phyloP scores from a whole-genome alignment of 1,140 invertebrate species.

The Heliconius hermathena region DNA sequence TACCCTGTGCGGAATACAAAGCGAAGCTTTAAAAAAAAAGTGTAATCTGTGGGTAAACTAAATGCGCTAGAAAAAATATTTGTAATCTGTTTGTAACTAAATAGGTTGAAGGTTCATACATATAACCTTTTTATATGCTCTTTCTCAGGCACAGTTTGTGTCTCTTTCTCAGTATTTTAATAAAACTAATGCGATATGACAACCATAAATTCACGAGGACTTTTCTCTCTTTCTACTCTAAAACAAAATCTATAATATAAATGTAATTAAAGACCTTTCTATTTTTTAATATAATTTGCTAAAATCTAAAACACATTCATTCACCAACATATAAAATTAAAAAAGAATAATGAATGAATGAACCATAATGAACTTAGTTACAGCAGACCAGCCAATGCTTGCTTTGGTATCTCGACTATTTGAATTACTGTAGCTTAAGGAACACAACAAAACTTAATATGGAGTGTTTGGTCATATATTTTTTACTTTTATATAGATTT shows the following conservation, averaged over 20 bases:
- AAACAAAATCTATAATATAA: too few relatives aligned
- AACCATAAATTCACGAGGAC: too few relatives aligned
- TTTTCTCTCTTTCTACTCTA: too few relatives aligned
- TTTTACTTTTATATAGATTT: too few relatives aligned
- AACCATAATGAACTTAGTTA: neutral
- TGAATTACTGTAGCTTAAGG: neutral
- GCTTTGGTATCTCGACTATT: neutral
- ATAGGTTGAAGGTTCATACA: neutral
- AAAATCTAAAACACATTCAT: neutral
- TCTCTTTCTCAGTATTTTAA: too few relatives aligned
- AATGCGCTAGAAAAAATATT: neutral
- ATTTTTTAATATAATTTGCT: too few relatives aligned
- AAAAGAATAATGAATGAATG: constrained; percentile 7
- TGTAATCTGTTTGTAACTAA: neutral
- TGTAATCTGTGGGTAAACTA: too few relatives aligned
- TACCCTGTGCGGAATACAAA: neutral
- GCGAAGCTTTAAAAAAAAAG: neutral
- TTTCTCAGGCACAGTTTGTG: neutral
- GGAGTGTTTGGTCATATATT: too few relatives aligned
- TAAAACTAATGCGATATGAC: too few relatives aligned
- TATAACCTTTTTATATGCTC: neutral
- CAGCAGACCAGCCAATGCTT: neutral
- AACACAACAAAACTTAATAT: too few relatives aligned
- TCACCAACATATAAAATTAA: neutral
- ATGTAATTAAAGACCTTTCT: too few relatives aligned